phyloP scores from a whole-genome alignment of 2,113 vertebrate species.

The Anthoscopus minutus region DNA sequence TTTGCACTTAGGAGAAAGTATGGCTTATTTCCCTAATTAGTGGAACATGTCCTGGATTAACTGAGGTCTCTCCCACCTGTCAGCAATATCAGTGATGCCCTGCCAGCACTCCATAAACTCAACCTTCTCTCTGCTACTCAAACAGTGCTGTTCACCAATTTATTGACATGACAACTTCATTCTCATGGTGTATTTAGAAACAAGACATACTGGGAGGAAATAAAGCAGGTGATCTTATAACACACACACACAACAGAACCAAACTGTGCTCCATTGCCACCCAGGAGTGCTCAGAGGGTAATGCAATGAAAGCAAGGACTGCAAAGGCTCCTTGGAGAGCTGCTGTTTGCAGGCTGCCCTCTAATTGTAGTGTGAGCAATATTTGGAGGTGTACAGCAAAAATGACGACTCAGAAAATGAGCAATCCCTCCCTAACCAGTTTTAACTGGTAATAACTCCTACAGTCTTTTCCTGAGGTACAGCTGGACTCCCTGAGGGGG shows the following conservation, averaged over 20 bases:
- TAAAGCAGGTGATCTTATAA: neutral
- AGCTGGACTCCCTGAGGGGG: neutral
- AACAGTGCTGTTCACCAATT: neutral
- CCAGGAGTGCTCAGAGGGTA: neutral
- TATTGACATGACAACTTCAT: neutral
- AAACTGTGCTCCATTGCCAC: neutral
- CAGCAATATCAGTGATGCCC: neutral
- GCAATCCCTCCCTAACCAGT: neutral
- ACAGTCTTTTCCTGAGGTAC: neutral
- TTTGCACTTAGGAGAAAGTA: neutral
- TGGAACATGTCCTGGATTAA: neutral
- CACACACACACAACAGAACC: neutral
- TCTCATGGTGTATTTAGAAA: neutral
- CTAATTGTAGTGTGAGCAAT: accelerated
- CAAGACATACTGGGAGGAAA: accelerated
- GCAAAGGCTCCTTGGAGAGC: neutral
- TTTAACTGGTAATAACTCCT: neutral
- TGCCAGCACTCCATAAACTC: neutral
- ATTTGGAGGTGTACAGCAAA: neutral
- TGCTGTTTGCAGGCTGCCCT: neutral
- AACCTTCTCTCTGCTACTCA: neutral
- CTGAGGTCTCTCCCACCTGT: neutral
- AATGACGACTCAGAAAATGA: neutral
- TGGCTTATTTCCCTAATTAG: neutral
- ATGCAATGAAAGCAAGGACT: neutral